Base-by-base conservation (phyloP, 1,140 invertebrate species). In the Drosophila athabasca region DNA sequence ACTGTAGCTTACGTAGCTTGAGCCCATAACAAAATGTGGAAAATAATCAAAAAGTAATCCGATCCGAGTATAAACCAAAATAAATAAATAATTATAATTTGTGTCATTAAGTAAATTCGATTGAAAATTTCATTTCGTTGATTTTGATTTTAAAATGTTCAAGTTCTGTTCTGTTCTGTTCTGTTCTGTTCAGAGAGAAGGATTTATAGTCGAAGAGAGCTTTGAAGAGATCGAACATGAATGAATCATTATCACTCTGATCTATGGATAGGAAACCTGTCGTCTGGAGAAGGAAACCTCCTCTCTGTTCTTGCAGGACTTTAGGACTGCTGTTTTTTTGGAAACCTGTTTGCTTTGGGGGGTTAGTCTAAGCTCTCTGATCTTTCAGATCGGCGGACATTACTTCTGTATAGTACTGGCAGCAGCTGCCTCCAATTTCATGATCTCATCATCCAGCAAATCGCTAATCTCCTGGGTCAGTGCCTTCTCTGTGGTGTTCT, bases 381-480 rank as follows among this genome's bases (percentile, higher is more conserved):
- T 49, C 24, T 22, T 67, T 4, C 9, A 41, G 50, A 41, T 31
- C 7, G 1, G 13, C 7, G 1, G 13, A 7, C n/a, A 9, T 8
- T 53, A 75, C 2, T 73, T 64, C 3, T 26, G 50, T 1, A 72
- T 7, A 0, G 68, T 48, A 6, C 50, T 35, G 22, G 55, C 53
- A 4, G 54, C 62, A 1, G 51, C 65, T 54, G 51, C 53, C 50
- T 81, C 79, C 55, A 91, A 70, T 50, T 88, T 91, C 58, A 83
- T 84, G 2, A 91, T 64, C 65, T 91, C 90, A 52, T 90, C 90
- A 45, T 91, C 90, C 17, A 91, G 65, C 65, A 91, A 22, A 64
- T 91, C 80, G 66, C 89, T 90, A 19, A 91, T 91, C 67, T 91
- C 90, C 52, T 89, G 70, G 11, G 62, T 90, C n/a, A 91, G 60